Evolutionary conservation across 1,140 invertebrate genomes (phyloP), one percentile per base, ranked within the genome.

Genomic region (Ylistrum balloti): DNA sequence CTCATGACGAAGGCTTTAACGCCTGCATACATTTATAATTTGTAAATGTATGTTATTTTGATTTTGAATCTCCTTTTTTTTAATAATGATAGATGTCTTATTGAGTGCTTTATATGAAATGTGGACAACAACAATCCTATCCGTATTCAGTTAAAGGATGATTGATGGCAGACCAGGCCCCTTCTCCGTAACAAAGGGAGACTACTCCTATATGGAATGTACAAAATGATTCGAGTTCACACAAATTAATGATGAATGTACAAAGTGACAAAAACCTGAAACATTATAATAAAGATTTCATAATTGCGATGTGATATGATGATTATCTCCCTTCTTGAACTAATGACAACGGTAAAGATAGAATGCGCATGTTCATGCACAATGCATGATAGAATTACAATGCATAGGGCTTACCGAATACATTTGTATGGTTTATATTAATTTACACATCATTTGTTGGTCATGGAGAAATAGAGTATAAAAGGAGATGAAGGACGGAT

Each of bases 401-500:
- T 45, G 9, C 9, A 45, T 17, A 17, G 17, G 9, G 13, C 13
- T 38, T 38, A 38, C 35, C n/a, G 35, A 13, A 38, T 38, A 38
- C 5, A n/a, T n/a, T n/a, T 38, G 20, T 13, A 17, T 45, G 10
- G 41, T 17, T 45, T 9, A 45, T 17, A 13, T 45, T 17, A 45
- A 45, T 0, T 11, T 74, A 74, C 3, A 74, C n/a, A 74, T 11
- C 22, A n/a, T 5, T 17, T 10, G 11, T 48, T 74, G 56, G n/a
- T 74, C 56, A 74, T 74, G 28, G 22, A 74, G 15, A 74, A 28
- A 28, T 22, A 28, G 15, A 74, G 13, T 28, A 3, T 17, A 28
- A n/a, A 28, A n/a, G 56, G 28, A 74, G n/a, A 74, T 74, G 56
- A 74, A 74, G 56, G 56, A 74, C 56, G 56, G 56, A 74, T 74